Base-by-base conservation (phyloP, 2,888 invertebrate species). In the Xestoiulus laeticollis region DNA sequence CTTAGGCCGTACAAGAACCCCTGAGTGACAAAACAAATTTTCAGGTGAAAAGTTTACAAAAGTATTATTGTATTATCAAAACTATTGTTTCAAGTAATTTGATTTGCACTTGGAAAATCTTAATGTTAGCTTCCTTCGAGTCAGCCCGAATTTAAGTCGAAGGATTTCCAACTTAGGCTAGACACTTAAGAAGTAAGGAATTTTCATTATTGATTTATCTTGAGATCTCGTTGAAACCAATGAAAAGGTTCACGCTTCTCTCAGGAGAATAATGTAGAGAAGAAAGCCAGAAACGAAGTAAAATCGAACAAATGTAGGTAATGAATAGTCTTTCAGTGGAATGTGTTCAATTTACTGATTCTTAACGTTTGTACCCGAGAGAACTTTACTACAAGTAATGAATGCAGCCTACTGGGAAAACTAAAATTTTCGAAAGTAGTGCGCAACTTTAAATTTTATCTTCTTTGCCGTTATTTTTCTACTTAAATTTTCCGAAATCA, bases 181-280 rank as follows among this genome's bases (percentile, higher is more conserved):
- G 53, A 53, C 38, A 19, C 53, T 53, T 53, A n/a, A 53, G n/a
- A 53, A 53, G n/a, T 53, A 53, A 53, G 53, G 53, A n/a, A 38
- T 53, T 53, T 53, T 53, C 53, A n/a, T n/a, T 53, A 53, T 53
- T 53, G 53, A 53, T 53, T 53, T 53, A 53, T 53, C 53, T 53
- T 53, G 19, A n/a, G 53, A 53, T n/a, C n/a, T 53, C 53, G 19
- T 16, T 53, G 19, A 53, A 53, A 53, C 53, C n/a, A 53, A 53
- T 53, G 53, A 14, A 53, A 53, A 53, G 53, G n/a, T 53, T 53
- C 1, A 19, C 53, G 5, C 38, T 38, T 19, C n/a, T 16, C 53
- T 5, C n/a, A n/a, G n/a, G 53, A 53, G 53, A 19, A 19, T 38
- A 48, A 48, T 14, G 19, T 3, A 48, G 19, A 19, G 19, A 48